These are phyloP conservation scores for Caenorhabditis tropicalis DNA, from an alignment of 1,140 invertebrate genomes.

Conservation along the genomic window DNA sequence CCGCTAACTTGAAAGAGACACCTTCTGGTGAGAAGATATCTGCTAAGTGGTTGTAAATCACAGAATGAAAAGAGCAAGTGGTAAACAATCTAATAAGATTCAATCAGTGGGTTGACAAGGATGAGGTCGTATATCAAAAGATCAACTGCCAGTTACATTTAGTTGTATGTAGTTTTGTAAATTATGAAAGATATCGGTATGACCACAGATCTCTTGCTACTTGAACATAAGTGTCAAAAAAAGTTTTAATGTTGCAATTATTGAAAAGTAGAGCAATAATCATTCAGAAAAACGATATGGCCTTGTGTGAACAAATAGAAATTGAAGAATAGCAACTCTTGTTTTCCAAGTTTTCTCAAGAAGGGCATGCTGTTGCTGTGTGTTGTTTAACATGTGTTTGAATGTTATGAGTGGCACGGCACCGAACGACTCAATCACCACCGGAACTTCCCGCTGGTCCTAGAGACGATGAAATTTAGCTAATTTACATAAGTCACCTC, in stretches of 20 bases:
- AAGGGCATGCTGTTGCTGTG: constrained; percentile 5
- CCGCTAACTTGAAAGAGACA: too few relatives aligned
- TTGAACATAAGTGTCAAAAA: neutral
- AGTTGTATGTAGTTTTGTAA: too few relatives aligned
- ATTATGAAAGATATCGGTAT: neutral
- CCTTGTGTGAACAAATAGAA: neutral
- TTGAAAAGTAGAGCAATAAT: neutral
- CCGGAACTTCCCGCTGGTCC: constrained; percentile 37
- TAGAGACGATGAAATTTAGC: constrained; percentile 21
- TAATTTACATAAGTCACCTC: constrained; percentile 42
- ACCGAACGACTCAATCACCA: neutral
- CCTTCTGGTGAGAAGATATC: too few relatives aligned
- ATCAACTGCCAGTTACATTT: neutral
- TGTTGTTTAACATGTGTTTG: constrained; percentile 18
- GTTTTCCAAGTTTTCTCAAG: neutral
- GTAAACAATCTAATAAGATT: neutral
- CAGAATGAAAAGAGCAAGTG: neutral
- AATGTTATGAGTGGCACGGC: neutral
- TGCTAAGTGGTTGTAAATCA: too few relatives aligned
- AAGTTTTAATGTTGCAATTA: neutral
- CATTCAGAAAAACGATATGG: neutral
- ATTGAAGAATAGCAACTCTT: neutral
- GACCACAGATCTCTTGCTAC: neutral
- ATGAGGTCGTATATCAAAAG: neutral
- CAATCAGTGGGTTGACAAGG: too few relatives aligned